A percentile compares a stretch with the other conserved stretches of the same genome.
These are phyloP conservation scores for Olivierus martensii DNA, from an alignment of 1,140 invertebrate genomes.

Conservation along the genomic window DNA sequence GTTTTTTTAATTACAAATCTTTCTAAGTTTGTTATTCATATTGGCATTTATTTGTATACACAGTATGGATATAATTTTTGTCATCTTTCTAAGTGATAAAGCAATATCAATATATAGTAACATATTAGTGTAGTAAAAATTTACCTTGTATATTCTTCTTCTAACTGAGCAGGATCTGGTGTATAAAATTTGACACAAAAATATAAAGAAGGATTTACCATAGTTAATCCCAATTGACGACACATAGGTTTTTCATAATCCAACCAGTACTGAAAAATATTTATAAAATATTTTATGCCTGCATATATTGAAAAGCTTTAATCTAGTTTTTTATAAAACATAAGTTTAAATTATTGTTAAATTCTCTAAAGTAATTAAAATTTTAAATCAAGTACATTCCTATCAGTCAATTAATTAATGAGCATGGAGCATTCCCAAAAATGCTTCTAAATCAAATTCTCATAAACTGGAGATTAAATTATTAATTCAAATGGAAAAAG, in stretches of 20 bases:
- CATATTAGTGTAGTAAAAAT: too few relatives aligned
- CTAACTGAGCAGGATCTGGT: constrained; percentile 89
- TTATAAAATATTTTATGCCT: neutral
- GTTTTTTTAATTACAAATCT: too few relatives aligned
- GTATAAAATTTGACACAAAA: constrained; percentile 97
- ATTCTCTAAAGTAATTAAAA: too few relatives aligned
- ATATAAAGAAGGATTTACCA: constrained; percentile 66
- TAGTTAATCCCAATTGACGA: constrained; percentile 80
- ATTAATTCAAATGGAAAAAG: too few relatives aligned
- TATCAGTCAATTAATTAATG: neutral
- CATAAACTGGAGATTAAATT: too few relatives aligned
- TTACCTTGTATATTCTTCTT: constrained; percentile 91
- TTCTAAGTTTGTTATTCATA: too few relatives aligned
- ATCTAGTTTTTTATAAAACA: neutral
- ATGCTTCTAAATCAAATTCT: too few relatives aligned
- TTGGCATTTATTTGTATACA: too few relatives aligned
- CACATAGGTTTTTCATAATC: constrained; percentile 93
- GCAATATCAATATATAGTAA: too few relatives aligned
- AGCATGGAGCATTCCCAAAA: too few relatives aligned
- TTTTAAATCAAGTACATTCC: neutral
- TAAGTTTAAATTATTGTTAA: neutral
- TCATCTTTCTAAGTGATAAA: too few relatives aligned
- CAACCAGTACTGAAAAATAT: constrained; percentile 69
- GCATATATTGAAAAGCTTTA: neutral
- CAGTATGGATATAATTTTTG: too few relatives aligned